Conservation (phyloP, 2,888 invertebrate species). For the Hirtodrosophila alboralis region DNA sequence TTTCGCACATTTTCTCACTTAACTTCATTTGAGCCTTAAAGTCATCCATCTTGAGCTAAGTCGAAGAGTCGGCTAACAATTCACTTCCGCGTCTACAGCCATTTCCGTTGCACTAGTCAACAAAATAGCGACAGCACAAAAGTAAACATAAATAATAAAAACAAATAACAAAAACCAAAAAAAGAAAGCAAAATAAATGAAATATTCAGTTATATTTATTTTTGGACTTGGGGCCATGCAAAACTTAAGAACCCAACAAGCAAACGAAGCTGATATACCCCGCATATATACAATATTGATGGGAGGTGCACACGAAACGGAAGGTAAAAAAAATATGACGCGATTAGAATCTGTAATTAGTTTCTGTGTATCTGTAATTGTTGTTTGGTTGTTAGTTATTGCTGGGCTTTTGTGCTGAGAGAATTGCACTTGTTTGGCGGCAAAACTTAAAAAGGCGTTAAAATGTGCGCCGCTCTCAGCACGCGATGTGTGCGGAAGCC, state of each 20-base stretch:
- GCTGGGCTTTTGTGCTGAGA: conserved; percentile 44
- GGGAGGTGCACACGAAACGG: conserved; percentile 75
- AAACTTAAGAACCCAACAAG: conserved; percentile 15
- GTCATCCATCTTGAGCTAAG: conserved; percentile 45
- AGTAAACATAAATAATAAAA: conserved; percentile 67
- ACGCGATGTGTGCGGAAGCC: conserved; percentile 70
- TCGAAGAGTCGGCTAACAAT: conserved; percentile 74
- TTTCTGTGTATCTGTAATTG: conserved; percentile 80
- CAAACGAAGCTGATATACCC: conserved; percentile 2
- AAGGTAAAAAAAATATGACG: conserved; percentile 75
- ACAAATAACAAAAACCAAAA: conserved; percentile 35
- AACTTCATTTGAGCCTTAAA: not conserved
- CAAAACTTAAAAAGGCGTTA: conserved; percentile 79
- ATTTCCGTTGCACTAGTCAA: conserved; percentile 72
- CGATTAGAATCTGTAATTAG: conserved; percentile 82
- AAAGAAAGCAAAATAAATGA: conserved; percentile 6
- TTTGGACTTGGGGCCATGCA: conserved; percentile 31
- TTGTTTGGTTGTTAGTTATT: conserved; percentile 45
- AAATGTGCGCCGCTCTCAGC: conserved; percentile 73
- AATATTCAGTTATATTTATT: conserved; percentile 2
- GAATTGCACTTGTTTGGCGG: conserved; percentile 79
- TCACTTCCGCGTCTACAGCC: conserved; percentile 76
- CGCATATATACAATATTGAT: conserved; percentile 79
- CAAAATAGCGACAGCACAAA: conserved; percentile 48
- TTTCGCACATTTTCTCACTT: conserved; percentile 10